These are phyloP conservation scores for Festucalex cinctus DNA, from an alignment of 2,113 vertebrate genomes.

Conservation along the genomic window DNA sequence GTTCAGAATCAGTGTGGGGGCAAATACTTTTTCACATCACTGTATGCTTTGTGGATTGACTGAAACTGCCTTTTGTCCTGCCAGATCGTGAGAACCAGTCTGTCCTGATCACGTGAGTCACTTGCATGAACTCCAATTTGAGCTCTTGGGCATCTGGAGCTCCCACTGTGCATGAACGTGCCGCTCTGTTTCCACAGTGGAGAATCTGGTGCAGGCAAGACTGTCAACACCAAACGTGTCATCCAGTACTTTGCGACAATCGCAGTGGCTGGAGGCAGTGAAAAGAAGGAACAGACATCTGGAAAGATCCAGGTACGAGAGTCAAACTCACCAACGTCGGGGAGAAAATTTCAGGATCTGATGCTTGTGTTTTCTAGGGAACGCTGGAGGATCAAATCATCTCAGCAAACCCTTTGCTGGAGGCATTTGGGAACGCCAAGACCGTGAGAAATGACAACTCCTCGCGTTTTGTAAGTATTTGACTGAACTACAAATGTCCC, in stretches of 20 bases:
- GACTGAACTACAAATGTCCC: too few species aligned
- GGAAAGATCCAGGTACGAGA: conserved; percentile 3
- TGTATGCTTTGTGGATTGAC: not conserved
- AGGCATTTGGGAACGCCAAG: conserved; percentile 71
- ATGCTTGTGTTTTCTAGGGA: conserved; percentile 39
- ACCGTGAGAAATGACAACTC: conserved; percentile 73
- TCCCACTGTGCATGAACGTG: not conserved
- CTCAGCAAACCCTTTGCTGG: conserved; percentile 64
- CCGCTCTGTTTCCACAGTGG: conserved; percentile 24
- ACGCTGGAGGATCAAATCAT: conserved; percentile 73
- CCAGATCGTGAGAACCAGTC: conserved; percentile 80
- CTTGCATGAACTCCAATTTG: not conserved
- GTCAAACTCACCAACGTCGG: conserved; percentile 19
- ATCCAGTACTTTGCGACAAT: conserved; percentile 91
- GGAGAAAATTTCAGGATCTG: not conserved
- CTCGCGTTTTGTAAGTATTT: conserved; percentile 66
- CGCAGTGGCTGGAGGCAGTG: conserved; percentile 58
- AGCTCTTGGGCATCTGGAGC: not conserved
- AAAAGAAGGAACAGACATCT: conserved; percentile 5
- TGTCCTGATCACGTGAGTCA: conserved; percentile 77
- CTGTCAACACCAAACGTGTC: conserved; percentile 87
- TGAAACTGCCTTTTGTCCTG: not conserved
- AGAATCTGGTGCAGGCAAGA: conserved; percentile 76
- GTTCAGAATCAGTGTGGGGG: too few species aligned
- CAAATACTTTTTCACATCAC: too few species aligned